Base-by-base conservation (phyloP, 2,888 invertebrate genomes). In the Heliconius aoede region DNA sequence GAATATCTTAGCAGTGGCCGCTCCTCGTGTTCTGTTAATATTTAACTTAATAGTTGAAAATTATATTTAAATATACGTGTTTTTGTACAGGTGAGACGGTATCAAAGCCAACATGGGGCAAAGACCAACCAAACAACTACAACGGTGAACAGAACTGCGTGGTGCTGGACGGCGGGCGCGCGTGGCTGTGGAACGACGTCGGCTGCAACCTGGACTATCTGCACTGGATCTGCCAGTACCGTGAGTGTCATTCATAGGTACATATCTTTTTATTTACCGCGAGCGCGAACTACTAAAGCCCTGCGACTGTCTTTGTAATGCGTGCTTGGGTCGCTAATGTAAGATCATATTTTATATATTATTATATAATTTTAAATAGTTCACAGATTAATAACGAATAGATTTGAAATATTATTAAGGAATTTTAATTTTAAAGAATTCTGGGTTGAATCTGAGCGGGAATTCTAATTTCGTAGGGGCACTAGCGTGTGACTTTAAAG, bases 131-230 rank as follows among this genome's bases (percentile, higher is more conserved):
- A 0, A 98, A 98, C 89, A 98, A 98, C 88, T 98, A 98, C 94
- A 98, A 98, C 87, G 98, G 98, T 0, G 98, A 98, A 85, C 98
- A 98, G 89, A 98, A 98, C 89, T 98, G 98, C 91, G 98, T 97
- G n/a, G 98, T 98, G 21, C 93, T 98, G 81, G 98, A 98, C 87
- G 98, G 98, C 1, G 98, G 97, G 0, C 95, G 98, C 71, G 96
- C 96, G 79, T 98, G 98, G 98, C 94, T 97, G 0, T 98, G 98
- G 98, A 98, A 98, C 89, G 98, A 98, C 90, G 98, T 98, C 32
- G 98, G 98, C 73, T 98, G 98, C 88, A 98, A 98, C 90, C 95
- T 98, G 77, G 98, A 98, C 91, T 98, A 98, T 86, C 95, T 98
- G 76, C 98, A 98, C 91, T 98, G 98, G 97, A 97, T 98, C 86